Percentiles rank a stretch among this genome's conserved stretches.
These are phyloP conservation scores for Podocnemis expansa DNA, from an alignment of 2,113 vertebrate species.

Conservation along the genomic window DNA sequence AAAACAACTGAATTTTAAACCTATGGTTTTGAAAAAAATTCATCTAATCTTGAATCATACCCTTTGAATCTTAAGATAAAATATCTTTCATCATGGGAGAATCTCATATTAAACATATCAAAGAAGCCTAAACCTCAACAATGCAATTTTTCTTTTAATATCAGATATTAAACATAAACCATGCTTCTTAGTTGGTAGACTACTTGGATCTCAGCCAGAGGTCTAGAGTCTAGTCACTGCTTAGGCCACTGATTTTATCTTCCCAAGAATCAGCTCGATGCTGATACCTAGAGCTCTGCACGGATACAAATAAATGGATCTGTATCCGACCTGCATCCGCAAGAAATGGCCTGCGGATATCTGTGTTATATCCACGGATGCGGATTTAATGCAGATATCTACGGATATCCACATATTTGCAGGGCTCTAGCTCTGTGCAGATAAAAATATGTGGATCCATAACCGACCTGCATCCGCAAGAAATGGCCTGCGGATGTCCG, in stretches of 20 bases:
- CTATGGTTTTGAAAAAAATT: background rate
- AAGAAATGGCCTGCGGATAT: no score
- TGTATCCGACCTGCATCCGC: no score
- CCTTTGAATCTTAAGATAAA: background rate
- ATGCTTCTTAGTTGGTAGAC: background rate
- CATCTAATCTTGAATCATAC: background rate
- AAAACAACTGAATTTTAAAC: background rate
- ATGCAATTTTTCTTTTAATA: conserved; percentile 11
- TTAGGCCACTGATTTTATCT: background rate
- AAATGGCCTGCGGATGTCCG: no score
- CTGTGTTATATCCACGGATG: no score
- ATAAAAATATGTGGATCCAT: no score
- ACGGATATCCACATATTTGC: no score
- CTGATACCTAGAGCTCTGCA: conserved; percentile 25
- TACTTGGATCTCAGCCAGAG: background rate
- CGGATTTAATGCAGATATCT: no score
- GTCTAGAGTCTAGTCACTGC: background rate
- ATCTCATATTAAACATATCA: background rate
- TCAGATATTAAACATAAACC: background rate
- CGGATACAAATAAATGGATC: no score
- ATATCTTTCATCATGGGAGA: background rate
- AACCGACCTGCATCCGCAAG: no score
- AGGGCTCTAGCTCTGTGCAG: no score
- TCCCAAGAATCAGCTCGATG: conserved; percentile 21
- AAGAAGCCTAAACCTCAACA: background rate